Evolutionary conservation across 2,797 vertebrate genomes (phyloP).

Genomic region (Sebastes wilsoni): DNA sequence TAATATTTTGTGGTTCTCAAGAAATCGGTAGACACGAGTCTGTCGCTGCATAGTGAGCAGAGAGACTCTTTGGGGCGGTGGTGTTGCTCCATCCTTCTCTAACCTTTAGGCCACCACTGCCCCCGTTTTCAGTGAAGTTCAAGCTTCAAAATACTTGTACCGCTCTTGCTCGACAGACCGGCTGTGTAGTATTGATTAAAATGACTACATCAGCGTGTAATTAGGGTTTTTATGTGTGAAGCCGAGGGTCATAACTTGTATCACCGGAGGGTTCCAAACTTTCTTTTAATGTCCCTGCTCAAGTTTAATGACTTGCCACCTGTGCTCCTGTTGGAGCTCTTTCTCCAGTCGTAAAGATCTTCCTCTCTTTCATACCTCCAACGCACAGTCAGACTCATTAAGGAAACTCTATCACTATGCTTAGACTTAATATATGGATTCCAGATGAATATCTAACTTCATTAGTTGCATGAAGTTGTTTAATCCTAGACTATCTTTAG

Average conservation of each 20-base stretch:
- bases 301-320: conserved; percentile 76
- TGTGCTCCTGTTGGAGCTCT: conserved; percentile 41
- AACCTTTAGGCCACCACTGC: conserved; percentile 8
- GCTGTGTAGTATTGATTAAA: conserved; percentile 79
- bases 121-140: neutral
- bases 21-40: neutral
- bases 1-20: neutral
- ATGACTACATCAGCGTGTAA: conserved; percentile 82
- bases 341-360: conserved; percentile 21
- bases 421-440: neutral
- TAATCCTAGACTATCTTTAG: neutral
- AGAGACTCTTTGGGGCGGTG: neutral
- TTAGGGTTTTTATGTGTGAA: conserved; percentile 79
- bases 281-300: conserved; percentile 76
- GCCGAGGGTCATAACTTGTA: conserved; percentile 77
- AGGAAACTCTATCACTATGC: neutral
- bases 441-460: neutral
- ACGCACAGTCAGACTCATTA: neutral
- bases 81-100: neutral
- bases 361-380: neutral
- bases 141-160: neutral
- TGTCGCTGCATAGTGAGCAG: neutral
- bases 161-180: conserved; percentile 4
- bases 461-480: neutral
- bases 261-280: conserved; percentile 74